phyloP scores from a whole-genome alignment of 2,888 invertebrate species.

The Chloroclystis v-ata region DNA sequence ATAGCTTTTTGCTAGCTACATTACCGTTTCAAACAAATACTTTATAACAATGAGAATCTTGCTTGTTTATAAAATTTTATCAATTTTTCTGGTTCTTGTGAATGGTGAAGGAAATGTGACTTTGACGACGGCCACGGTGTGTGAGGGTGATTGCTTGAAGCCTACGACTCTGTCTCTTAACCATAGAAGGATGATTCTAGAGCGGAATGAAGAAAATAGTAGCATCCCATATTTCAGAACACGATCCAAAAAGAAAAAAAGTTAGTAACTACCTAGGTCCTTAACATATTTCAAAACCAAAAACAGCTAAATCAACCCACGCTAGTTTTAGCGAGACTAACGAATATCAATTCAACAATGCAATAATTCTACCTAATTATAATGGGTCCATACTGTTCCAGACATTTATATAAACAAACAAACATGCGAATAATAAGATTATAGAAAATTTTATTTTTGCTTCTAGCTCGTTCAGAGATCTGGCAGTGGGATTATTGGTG shows the following conservation, averaged over 20 bases:
- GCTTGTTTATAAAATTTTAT: constrained; percentile 14
- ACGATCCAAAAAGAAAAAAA: constrained; percentile 24
- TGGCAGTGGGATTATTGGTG: constrained; percentile 60
- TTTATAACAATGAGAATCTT: constrained; percentile 24
- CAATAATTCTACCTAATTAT: too few relatives aligned
- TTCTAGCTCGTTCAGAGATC: constrained; percentile 36
- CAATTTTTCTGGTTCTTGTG: constrained; percentile 15
- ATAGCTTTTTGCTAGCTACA: constrained; percentile 24
- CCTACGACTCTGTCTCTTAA: constrained; percentile 30
- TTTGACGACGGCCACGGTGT: constrained; percentile 35
- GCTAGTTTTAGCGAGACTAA: too few relatives aligned
- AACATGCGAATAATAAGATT: not conserved
- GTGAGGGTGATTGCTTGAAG: constrained; percentile 31
- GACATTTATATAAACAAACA: too few relatives aligned
- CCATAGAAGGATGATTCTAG: constrained; percentile 30
- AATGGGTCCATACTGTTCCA: too few relatives aligned
- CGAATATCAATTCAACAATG: too few relatives aligned
- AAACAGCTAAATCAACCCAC: too few relatives aligned
- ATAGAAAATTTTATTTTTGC: constrained; percentile 4
- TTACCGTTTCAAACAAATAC: constrained; percentile 30
- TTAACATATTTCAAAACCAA: too few relatives aligned
- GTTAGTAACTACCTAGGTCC: constrained; percentile 22
- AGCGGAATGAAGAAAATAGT: constrained; percentile 14
- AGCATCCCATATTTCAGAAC: constrained; percentile 20
- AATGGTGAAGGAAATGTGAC: constrained; percentile 22